Base-by-base conservation (phyloP, 1,140 invertebrate genomes). In the Microplitis mediator region DNA sequence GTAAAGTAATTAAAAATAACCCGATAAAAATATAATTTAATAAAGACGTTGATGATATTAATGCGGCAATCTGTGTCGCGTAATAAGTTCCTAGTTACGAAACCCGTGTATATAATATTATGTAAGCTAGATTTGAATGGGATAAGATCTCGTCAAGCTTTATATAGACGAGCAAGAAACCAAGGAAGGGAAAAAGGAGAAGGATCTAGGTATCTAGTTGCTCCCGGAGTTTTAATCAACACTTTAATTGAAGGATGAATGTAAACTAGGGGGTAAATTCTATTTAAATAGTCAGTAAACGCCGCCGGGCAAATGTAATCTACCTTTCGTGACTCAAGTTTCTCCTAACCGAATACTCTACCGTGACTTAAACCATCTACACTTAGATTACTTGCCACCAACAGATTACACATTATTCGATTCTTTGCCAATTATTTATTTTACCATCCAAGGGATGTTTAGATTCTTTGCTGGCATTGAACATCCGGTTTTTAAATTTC, bases 201-300 rank as follows among this genome's bases (percentile, higher is more conserved):
- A 23, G 11, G 68, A 16, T 69, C 39, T 13, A n/a, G 16, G 39
- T 54, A 16, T 13, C 16, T 45, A 31, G 51, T 3, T 56, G 32
- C 11, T 45, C 39, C 6, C 68, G 72, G 72, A 50, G 74, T 75
- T 81, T 81, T 80, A 79, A 81, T 81, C 76, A 80, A 78, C 75
- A 74, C 74, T 74, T 75, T 79, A 80, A 80, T 79, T 77, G 74
- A 52, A 64, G 76, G 78, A 79, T 80, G 76, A 80, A 81, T 80
- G 80, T 77, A 78, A 79, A 80, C 80, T 78, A 77, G 66, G 54
- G 72, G 61, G 74, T 39, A 45, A 45, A 45, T 45, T 77, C 74
- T 39, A 67, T 67, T 67, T 67, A 67, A 67, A 67, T 67, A 50
- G 65, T 16, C 65, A 62, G 35, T 34, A 35, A 35, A 36, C 60